These are phyloP conservation scores for Synergus japonicus DNA, from an alignment of 2,888 invertebrate species.

Conservation along the genomic window DNA sequence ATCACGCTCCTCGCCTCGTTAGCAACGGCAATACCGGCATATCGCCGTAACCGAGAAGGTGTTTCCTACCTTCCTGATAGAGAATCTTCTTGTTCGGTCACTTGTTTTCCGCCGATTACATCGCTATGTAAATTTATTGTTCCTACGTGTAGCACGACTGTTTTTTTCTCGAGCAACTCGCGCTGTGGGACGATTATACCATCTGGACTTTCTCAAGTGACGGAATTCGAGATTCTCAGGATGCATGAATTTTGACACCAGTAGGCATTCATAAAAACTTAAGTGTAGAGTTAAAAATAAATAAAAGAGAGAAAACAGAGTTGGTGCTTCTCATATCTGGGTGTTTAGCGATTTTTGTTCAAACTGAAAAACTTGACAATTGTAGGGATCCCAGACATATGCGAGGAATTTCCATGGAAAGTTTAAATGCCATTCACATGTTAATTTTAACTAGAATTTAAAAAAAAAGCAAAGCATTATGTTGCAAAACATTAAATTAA, in stretches of 20 bases:
- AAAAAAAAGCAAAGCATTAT: no score
- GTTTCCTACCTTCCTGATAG: conserved; percentile 64
- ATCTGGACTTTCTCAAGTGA: not conserved
- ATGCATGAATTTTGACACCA: not conserved
- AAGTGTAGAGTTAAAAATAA: not conserved
- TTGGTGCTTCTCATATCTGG: no score
- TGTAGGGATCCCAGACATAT: no score
- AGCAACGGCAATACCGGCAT: conserved; percentile 50
- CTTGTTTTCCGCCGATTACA: conserved; percentile 72
- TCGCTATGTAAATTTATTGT: conserved; percentile 74
- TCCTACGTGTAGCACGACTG: conserved; percentile 65
- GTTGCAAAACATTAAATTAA: not conserved
- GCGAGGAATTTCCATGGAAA: no score
- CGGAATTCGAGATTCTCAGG: no score
- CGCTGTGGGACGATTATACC: conserved; percentile 40
- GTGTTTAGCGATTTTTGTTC: no score
- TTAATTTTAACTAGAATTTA: no score
- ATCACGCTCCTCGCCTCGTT: conserved; percentile 58
- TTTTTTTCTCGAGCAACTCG: conserved; percentile 49
- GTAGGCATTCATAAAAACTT: not conserved
- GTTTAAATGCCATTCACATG: no score
- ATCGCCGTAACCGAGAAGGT: conserved; percentile 58
- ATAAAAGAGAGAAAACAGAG: not conserved
- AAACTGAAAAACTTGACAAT: not conserved
- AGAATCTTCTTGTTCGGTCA: conserved; percentile 71